Percentiles rank a stretch among this genome's conserved stretches.
Conservation (phyloP, 2,797 vertebrate species). For the Serranus cabrilla region DNA sequence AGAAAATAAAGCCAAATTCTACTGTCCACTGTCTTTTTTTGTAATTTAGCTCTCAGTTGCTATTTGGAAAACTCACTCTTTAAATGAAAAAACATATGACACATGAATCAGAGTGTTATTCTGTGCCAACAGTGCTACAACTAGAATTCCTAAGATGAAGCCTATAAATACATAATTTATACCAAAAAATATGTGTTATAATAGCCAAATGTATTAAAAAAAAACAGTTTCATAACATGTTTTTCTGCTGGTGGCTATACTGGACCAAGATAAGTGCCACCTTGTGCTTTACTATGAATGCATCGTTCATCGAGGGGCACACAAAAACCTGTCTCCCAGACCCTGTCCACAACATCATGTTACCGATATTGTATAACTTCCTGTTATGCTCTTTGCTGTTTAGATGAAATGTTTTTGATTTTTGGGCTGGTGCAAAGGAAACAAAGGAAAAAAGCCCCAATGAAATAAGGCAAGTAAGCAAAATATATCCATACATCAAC, state of each 20-base stretch:
- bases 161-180: background rate
- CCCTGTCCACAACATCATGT: background rate
- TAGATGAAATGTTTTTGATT: background rate
- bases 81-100: background rate
- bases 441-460: background rate
- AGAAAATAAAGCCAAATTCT: background rate
- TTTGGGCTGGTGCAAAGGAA: background rate
- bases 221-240: background rate
- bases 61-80: background rate
- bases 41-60: background rate
- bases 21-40: background rate
- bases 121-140: background rate
- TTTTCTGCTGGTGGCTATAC: background rate
- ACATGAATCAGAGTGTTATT: background rate
- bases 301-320: slow-evolving; percentile 28
- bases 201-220: background rate
- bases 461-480: background rate
- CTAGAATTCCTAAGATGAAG: background rate
- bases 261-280: slow-evolving; percentile 12
- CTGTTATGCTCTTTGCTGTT: background rate
- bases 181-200: background rate
- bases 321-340: background rate
- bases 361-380: background rate
- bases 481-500: background rate
- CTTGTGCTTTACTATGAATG: background rate